These are phyloP conservation scores for Orgyia antiqua DNA, from an alignment of 2,888 invertebrate genomes.

Conservation along the genomic window DNA sequence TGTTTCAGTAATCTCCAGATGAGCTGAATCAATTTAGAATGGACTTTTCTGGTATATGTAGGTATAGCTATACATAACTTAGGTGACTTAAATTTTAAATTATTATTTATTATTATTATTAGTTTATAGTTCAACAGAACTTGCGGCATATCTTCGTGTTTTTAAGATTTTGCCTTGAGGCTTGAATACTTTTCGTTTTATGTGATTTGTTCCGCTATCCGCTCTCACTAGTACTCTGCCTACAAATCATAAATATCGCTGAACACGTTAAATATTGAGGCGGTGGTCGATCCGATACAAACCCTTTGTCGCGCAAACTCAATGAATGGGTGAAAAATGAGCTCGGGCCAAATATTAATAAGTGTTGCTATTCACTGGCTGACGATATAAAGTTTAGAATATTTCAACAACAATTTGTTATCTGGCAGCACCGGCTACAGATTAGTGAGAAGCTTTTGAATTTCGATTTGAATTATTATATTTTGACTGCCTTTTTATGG, in stretches of 20 bases:
- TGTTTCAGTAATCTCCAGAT: too few relatives aligned
- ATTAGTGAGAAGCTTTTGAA: conserved; percentile 20
- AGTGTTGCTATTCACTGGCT: conserved; percentile 23
- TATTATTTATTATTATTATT: too few relatives aligned
- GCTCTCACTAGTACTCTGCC: conserved; percentile 10
- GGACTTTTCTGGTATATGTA: too few relatives aligned
- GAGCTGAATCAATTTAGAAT: too few relatives aligned
- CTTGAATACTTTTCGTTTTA: too few relatives aligned
- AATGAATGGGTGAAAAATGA: conserved; percentile 44
- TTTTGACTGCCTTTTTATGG: too few relatives aligned
- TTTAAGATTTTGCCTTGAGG: too few relatives aligned
- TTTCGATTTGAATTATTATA: not conserved
- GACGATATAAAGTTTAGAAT: conserved; percentile 22
- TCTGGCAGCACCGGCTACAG: conserved; percentile 19
- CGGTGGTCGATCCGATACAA: conserved; percentile 22
- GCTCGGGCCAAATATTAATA: conserved; percentile 26
- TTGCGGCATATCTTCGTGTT: too few relatives aligned
- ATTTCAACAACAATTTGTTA: conserved; percentile 31
- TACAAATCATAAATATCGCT: conserved; percentile 31
- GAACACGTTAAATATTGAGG: conserved; percentile 41
- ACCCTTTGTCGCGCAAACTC: conserved; percentile 33
- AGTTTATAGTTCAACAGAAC: too few relatives aligned
- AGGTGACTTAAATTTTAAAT: too few relatives aligned
- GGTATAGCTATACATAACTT: too few relatives aligned
- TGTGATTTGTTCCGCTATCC: conserved; percentile 1